Conservation (phyloP, 2,797 vertebrate genomes). For the Sebastes paucispinis region DNA sequence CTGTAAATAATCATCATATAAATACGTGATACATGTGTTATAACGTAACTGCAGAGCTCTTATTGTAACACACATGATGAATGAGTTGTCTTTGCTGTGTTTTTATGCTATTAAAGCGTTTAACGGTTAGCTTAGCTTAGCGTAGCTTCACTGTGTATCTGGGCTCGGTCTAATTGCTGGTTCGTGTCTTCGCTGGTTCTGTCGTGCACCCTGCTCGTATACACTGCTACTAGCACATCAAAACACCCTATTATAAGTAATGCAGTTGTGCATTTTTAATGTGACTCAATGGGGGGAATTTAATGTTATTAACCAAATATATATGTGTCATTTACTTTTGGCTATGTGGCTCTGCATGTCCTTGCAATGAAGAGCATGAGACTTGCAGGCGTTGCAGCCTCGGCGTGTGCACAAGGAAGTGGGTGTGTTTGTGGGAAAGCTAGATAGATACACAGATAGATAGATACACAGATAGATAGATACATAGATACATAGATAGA, state of each 20-base stretch:
- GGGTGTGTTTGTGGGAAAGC: constrained; percentile 1
- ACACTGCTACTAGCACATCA: neutral
- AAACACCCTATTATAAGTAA: neutral
- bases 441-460: too few relatives aligned
- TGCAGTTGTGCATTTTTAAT: too few relatives aligned
- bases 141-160: neutral
- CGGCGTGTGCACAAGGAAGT: neutral
- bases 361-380: neutral
- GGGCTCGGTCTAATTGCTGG: constrained; percentile 80
- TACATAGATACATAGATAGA: too few relatives aligned
- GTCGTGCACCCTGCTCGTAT: neutral
- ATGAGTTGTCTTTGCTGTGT: neutral
- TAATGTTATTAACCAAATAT: accelerated
- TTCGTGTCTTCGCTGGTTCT: neutral
- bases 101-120: neutral
- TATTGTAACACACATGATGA: accelerated
- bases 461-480: too few relatives aligned
- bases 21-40: accelerated
- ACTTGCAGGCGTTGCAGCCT: neutral
- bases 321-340: neutral
- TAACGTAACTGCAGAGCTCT: accelerated
- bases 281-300: accelerated
- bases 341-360: neutral
- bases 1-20: too few relatives aligned
- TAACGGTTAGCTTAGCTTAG: constrained; percentile 32